A percentile compares a stretch with the other conserved stretches of the same genome.
Evolutionary conservation across 2,888 invertebrate species (phyloP).

Genomic region (Leptinotarsa haldemani): DNA sequence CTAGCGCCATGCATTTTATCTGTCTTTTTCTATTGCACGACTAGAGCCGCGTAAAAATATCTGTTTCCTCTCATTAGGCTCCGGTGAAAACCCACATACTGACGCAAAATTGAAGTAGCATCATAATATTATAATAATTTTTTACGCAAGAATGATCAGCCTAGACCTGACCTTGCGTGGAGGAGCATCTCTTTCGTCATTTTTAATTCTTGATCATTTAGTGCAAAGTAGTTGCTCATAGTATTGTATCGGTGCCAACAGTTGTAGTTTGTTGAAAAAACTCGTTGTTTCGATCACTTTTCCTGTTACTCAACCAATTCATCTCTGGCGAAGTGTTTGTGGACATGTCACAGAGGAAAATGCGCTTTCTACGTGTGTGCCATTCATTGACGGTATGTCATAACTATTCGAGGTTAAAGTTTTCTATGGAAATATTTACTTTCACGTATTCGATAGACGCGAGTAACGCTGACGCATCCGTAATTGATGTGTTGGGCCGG

Average conservation of each 20-base stretch:
- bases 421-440: background rate
- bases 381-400: constrained; percentile 3
- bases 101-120: constrained; percentile 1
- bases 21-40: background rate
- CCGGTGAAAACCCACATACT: constrained; percentile 28
- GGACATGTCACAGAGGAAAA: background rate
- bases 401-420: background rate
- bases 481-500: background rate
- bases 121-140: background rate
- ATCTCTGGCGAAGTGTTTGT: background rate
- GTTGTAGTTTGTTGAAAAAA: background rate
- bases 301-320: background rate
- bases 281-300: background rate
- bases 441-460: background rate
- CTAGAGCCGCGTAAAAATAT: background rate
- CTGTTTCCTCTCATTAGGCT: background rate
- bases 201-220: constrained; percentile 32
- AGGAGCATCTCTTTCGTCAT: constrained; percentile 36
- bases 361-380: background rate
- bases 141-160: constrained; percentile 41
- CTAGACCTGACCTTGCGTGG: constrained; percentile 38
- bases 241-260: background rate
- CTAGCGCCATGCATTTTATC: background rate
- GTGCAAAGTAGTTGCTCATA: constrained; percentile 19
- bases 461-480: background rate